Conservation (phyloP, 2,113 vertebrate species). For the Psophia crepitans region DNA sequence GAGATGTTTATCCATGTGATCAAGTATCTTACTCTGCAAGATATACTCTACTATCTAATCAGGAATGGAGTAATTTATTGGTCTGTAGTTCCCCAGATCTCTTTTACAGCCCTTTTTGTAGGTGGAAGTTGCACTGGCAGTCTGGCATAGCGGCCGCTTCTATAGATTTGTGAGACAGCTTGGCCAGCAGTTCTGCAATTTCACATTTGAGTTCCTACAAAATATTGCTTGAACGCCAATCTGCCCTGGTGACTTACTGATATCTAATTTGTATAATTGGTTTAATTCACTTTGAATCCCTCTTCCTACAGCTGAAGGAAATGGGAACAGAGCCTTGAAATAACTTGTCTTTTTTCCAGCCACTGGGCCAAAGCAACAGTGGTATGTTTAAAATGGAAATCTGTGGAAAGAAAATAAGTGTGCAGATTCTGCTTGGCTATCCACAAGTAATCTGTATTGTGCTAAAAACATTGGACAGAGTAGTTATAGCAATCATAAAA, state of each 20-base stretch:
- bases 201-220: not conserved
- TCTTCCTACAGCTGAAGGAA: not conserved
- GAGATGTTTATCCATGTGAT: not conserved
- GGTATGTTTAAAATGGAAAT: not conserved
- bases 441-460: not conserved
- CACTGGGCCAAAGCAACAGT: not conserved
- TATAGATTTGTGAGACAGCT: not conserved
- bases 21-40: not conserved
- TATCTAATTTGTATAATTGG: not conserved
- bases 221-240: not conserved
- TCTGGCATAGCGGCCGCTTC: not conserved
- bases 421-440: not conserved
- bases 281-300: not conserved
- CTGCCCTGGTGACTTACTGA: not conserved
- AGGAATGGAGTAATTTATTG: not conserved
- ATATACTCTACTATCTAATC: not conserved
- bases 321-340: not conserved
- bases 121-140: not conserved
- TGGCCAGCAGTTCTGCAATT: not conserved
- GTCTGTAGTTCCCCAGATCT: not conserved
- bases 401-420: not conserved
- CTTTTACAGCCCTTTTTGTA: not conserved
- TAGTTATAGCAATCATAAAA: not conserved
- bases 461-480: not conserved
- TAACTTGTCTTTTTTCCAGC: not conserved